phyloP scores from a whole-genome alignment of 92 coral and sea anemone species.

The Epizoanthus rinbou region DNA sequence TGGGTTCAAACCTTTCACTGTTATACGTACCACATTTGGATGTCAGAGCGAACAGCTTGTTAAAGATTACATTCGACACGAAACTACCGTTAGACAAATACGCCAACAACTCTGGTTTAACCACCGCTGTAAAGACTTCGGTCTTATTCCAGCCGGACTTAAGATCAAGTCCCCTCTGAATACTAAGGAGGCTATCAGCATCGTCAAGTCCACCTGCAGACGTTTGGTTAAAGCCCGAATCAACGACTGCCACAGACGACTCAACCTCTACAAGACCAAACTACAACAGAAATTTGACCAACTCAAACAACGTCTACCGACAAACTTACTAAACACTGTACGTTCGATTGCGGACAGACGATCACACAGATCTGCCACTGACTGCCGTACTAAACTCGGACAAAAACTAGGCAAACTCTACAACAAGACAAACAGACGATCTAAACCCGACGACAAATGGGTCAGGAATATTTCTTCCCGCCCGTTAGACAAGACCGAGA shows the following conservation, averaged over 20 bases:
- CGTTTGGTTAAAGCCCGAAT: conserved; percentile 6
- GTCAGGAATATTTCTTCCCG: no score
- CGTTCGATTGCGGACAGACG: conserved; percentile 12
- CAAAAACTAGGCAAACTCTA: conserved; percentile 26
- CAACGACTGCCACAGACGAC: no score
- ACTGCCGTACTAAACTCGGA: conserved; percentile 18
- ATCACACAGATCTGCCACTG: background rate
- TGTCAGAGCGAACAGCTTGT: no score
- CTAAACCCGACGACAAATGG: no score
- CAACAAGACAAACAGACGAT: conserved; percentile 34
- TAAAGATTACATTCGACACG: conserved; percentile 27
- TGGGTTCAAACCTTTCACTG: conserved; percentile 32
- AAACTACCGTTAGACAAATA: background rate
- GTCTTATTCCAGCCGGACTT: conserved; percentile 33
- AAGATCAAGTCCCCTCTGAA: no score
- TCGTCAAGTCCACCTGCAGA: conserved; percentile 21
- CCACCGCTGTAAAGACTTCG: conserved; percentile 27
- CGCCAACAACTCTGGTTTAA: no score
- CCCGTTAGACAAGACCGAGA: no score
- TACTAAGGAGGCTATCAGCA: conserved; percentile 14
- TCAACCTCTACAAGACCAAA: no score
- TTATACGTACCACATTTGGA: no score
- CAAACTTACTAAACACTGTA: conserved; percentile 15
- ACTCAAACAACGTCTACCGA: no score
- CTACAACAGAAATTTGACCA: no score